Evolutionary conservation across 2,113 vertebrate genomes (phyloP), one percentile per base, ranked within the genome.

Genomic region (Ginglymostoma cirratum): DNA sequence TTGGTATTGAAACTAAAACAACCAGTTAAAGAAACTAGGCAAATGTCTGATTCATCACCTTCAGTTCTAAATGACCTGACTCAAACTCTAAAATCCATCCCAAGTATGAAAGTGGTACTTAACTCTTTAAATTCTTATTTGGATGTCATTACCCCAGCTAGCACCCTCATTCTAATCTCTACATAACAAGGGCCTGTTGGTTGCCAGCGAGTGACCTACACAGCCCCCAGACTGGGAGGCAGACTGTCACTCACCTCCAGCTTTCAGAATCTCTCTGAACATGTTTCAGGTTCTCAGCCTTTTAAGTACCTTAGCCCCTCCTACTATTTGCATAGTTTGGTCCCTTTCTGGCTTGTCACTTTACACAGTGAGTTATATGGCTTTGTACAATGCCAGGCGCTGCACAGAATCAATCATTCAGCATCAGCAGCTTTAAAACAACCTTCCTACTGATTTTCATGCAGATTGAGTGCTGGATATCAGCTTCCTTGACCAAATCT

Each of bases 221-320:
- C 92, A 94, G n/a, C 38, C 34, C 92, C 92, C 92, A 30, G 10
- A 42, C n/a, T 42, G 66, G 92, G 92, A 70, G 67, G 69, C 94
- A 72, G 21, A 94, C 42, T 94, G 42, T 95, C 67, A 95, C 94
- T 95, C 94, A 95, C 93, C 93, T 94, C 38, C 34, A 42, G 69
- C 94, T 95, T 52, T 95, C 94, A 95, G 94, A 95, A 34, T 76
- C 69, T 72, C 69, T 95, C 94, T 76, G 69, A 95, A 76, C 5
- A 52, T 76, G 69, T 95, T 95, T 95, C 94, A 95, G 94, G 19
- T 72, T 6, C 45, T 72, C 94, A 95, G 69, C 69, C 94, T 95
- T 72, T 95, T 95, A 95, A 95, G 76, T 72, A 95, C 15, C n/a
- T 38, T 67, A 66, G 89, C 34, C 61, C 89, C 55, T 38, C 61